Evolutionary conservation across 2,888 invertebrate species (phyloP).

Genomic region (Arge pagana): DNA sequence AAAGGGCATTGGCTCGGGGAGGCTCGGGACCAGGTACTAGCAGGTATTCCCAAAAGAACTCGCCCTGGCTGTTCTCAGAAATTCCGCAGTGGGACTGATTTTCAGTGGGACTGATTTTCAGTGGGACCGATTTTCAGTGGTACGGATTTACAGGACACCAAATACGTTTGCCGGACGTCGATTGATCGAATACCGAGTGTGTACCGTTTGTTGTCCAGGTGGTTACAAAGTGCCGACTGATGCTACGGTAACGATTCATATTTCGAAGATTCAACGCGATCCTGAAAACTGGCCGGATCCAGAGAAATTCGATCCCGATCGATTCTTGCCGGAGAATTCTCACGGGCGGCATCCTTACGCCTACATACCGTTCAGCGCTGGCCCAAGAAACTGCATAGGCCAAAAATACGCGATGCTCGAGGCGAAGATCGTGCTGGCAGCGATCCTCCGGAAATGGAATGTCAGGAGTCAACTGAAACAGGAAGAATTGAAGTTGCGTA

Average conservation of each 20-base stretch:
- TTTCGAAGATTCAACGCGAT: constrained; percentile 59
- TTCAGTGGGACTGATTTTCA: too few relatives aligned
- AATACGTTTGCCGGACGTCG: too few relatives aligned
- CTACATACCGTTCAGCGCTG: constrained; percentile 49
- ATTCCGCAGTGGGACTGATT: too few relatives aligned
- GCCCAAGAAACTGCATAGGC: constrained; percentile 52
- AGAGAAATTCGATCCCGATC: constrained; percentile 56
- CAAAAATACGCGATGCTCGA: constrained; percentile 41
- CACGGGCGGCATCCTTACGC: constrained; percentile 43
- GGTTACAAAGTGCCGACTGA: constrained; percentile 56
- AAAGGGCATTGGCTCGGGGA: too few relatives aligned
- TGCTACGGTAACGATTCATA: constrained; percentile 49
- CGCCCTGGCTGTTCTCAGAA: too few relatives aligned
- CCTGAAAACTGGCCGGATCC: constrained; percentile 60
- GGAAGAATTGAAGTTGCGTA: constrained; percentile 31
- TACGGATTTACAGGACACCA: too few relatives aligned
- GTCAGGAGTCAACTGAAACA: constrained; percentile 36
- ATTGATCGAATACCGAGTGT: too few relatives aligned
- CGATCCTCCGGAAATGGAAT: constrained; percentile 41
- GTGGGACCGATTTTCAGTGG: too few relatives aligned
- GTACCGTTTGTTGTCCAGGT: constrained; percentile 47
- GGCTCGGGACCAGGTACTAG: too few relatives aligned
- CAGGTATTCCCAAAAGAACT: too few relatives aligned
- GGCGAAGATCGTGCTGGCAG: constrained; percentile 36
- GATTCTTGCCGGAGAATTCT: constrained; percentile 55